Evolutionary conservation across 2,888 invertebrate species (phyloP).

Genomic region (Trichacis sp.): DNA sequence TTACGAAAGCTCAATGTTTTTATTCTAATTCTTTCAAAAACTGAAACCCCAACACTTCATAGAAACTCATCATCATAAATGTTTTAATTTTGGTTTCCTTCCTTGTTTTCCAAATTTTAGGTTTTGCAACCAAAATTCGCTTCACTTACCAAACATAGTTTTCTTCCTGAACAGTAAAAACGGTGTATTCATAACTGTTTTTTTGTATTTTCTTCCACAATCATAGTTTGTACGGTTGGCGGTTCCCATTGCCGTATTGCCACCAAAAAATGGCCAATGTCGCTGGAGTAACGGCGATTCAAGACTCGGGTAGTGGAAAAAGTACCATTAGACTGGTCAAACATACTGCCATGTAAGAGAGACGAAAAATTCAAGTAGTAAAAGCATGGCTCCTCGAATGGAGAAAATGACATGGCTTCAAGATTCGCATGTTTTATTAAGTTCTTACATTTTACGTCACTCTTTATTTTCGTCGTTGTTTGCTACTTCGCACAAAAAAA

Average conservation of each 20-base stretch:
- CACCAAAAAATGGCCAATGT: constrained; percentile 83
- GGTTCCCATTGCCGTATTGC: constrained; percentile 96
- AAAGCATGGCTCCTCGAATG: constrained; percentile 57
- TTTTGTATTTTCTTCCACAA: constrained; percentile 58
- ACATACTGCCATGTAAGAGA: constrained; percentile 68
- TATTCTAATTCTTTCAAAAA: no score
- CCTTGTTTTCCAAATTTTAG: constrained; percentile 13
- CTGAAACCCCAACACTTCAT: no score
- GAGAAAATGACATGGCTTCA: constrained; percentile 60
- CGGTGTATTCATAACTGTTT: constrained; percentile 42
- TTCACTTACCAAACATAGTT: no score
- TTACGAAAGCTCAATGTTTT: no score
- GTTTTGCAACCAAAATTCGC: no score
- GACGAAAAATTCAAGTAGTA: constrained; percentile 45
- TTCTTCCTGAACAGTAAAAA: constrained; percentile 3
- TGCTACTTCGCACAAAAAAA: neutral
- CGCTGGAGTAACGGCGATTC: constrained; percentile 68
- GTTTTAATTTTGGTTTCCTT: no score
- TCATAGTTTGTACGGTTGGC: constrained; percentile 93
- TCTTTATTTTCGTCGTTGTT: constrained; percentile 10
- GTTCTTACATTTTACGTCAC: no score
- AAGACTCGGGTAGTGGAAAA: constrained; percentile 69
- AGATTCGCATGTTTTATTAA: constrained; percentile 58
- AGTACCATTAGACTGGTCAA: constrained; percentile 69
- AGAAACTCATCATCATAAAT: no score